Percentiles rank a stretch among this genome's conserved stretches.
Evolutionary conservation across 2,888 invertebrate genomes (phyloP).

Genomic region (Ceriagrion tenellum): DNA sequence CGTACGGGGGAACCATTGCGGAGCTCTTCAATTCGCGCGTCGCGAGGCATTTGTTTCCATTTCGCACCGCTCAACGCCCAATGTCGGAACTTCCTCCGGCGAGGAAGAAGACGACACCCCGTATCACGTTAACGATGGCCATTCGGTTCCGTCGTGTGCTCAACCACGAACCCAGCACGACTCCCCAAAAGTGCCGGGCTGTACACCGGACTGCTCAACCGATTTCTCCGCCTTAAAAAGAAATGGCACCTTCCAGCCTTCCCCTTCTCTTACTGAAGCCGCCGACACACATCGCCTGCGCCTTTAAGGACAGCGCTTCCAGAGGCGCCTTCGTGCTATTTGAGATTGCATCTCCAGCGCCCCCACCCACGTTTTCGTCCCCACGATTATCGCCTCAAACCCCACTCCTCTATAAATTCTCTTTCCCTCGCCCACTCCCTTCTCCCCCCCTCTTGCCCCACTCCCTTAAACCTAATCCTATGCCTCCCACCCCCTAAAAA

Average conservation of each 20-base stretch:
- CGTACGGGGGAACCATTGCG: not conserved
- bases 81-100: not conserved
- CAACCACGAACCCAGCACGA: not conserved
- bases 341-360: not conserved
- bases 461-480: not conserved
- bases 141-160: not conserved
- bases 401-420: not conserved
- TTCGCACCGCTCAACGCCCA: not conserved
- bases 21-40: not conserved
- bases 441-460: not conserved
- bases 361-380: not conserved
- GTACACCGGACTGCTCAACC: constrained; percentile 9
- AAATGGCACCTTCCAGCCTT: not conserved
- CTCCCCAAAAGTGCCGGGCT: not conserved
- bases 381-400: not conserved
- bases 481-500: not conserved
- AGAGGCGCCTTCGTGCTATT: constrained; percentile 22
- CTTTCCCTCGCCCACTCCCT: not conserved
- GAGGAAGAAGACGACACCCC: not conserved
- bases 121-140: constrained; percentile 18
- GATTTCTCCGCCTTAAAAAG: not conserved
- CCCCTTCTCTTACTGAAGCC: not conserved
- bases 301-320: not conserved
- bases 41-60: not conserved
- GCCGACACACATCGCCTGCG: constrained; percentile 23